Evolutionary conservation across 2,113 vertebrate genomes (phyloP).

Genomic region (Mixornis gularis): DNA sequence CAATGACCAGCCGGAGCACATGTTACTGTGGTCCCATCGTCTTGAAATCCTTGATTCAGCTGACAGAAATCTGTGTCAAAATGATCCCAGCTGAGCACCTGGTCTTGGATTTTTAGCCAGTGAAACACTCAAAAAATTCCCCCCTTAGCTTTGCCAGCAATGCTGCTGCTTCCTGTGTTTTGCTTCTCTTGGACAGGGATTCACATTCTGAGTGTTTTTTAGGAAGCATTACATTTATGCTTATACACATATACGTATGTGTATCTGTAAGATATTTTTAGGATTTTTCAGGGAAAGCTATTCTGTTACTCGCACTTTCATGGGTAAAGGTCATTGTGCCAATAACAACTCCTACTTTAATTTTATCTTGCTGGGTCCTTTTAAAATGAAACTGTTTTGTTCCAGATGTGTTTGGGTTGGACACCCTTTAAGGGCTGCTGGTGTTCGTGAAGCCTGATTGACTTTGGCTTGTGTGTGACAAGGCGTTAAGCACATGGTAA

Average conservation of each 20-base stretch:
- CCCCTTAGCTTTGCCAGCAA: rapidly evolving
- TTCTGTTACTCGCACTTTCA: background rate
- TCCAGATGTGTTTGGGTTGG: background rate
- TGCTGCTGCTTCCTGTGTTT: background rate
- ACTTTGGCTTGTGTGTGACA: background rate
- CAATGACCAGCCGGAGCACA: background rate
- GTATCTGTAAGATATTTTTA: background rate
- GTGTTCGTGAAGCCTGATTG: background rate
- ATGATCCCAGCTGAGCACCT: background rate
- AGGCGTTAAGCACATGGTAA: background rate
- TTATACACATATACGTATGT: rapidly evolving
- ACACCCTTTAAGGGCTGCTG: background rate
- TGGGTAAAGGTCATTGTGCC: background rate
- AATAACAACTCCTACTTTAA: background rate
- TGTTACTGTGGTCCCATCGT: background rate
- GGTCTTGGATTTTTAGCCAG: background rate
- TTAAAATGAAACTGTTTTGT: background rate
- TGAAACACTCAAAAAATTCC: background rate
- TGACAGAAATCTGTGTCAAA: background rate
- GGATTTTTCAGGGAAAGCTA: background rate
- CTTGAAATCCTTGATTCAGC: background rate
- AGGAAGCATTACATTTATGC: background rate
- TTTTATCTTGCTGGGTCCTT: background rate
- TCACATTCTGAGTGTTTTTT: background rate
- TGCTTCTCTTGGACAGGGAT: background rate